phyloP scores from a whole-genome alignment of 2,113 vertebrate genomes.

The Syngnathus typhle region DNA sequence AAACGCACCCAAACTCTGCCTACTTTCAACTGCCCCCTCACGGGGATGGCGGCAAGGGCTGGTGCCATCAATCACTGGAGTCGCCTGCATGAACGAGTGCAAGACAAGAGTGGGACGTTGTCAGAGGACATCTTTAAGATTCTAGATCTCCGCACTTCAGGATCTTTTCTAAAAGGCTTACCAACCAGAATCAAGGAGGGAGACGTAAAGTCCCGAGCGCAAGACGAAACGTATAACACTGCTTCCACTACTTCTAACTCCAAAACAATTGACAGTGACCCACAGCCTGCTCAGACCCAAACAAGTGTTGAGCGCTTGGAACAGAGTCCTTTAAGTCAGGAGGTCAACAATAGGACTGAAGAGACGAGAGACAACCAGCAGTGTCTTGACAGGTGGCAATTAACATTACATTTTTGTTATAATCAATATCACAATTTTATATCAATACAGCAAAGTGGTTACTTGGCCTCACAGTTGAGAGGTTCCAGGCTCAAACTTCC shows the following conservation, averaged over 20 bases:
- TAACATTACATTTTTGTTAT: not conserved
- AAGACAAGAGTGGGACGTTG: conserved; percentile 76
- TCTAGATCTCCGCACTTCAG: conserved; percentile 67
- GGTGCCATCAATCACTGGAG: conserved; percentile 63
- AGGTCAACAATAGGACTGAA: conserved; percentile 32
- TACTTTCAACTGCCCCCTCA: conserved; percentile 65
- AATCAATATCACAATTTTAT: not conserved
- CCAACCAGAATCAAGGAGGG: conserved; percentile 31
- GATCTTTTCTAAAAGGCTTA: conserved; percentile 23
- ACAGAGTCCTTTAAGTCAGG: conserved; percentile 10
- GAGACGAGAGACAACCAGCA: conserved; percentile 18
- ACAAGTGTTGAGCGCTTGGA: conserved; percentile 17
- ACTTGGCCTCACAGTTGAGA: not conserved
- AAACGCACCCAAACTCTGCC: conserved; percentile 93
- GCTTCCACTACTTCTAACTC: conserved; percentile 19
- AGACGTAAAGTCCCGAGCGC: conserved; percentile 25
- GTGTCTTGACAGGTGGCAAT: conserved; percentile 51
- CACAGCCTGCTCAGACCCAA: not conserved
- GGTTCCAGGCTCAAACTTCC: not conserved
- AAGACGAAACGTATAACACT: conserved; percentile 36
- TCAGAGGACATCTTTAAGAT: conserved; percentile 83
- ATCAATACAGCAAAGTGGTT: not conserved
- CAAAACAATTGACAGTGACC: conserved; percentile 12
- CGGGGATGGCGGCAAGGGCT: conserved; percentile 37
- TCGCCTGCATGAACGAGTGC: conserved; percentile 40